Percentiles rank a stretch among this genome's conserved stretches.
phyloP scores from a whole-genome alignment of 2,113 vertebrate genomes.

The Ptyas mucosa region DNA sequence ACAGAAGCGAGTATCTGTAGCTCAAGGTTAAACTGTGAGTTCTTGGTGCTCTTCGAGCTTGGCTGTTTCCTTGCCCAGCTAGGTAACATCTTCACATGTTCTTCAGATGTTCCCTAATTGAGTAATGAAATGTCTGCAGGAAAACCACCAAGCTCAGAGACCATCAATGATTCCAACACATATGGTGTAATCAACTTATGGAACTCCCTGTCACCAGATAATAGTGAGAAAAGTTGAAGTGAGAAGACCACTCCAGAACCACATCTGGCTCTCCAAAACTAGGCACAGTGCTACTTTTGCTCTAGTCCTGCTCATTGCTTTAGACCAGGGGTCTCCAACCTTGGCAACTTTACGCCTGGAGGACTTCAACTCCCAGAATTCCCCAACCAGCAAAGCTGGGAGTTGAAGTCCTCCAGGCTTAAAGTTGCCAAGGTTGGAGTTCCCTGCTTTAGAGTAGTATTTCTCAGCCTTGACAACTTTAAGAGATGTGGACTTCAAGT shows the following conservation, averaged over 20 bases:
- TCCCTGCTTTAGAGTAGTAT: no score
- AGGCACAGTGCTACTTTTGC: not conserved
- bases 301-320: not conserved
- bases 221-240: not conserved
- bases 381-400: not conserved
- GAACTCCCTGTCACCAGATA: not conserved
- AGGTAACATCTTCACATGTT: not conserved
- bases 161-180: not conserved
- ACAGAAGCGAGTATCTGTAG: not conserved
- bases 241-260: not conserved
- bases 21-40: not conserved
- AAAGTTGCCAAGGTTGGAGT: no score
- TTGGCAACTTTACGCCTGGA: not conserved
- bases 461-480: not conserved
- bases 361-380: not conserved
- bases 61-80: not conserved
- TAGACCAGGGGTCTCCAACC: no score
- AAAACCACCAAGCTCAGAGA: not conserved
- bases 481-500: not conserved
- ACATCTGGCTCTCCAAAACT: not conserved
- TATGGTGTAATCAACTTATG: not conserved
- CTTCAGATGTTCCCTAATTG: not conserved
- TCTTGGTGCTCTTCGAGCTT: not conserved
- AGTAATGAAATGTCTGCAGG: not conserved
- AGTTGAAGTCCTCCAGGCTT: no score